phyloP scores from a whole-genome alignment of 1,140 invertebrate genomes.

The Drosophila miranda region DNA sequence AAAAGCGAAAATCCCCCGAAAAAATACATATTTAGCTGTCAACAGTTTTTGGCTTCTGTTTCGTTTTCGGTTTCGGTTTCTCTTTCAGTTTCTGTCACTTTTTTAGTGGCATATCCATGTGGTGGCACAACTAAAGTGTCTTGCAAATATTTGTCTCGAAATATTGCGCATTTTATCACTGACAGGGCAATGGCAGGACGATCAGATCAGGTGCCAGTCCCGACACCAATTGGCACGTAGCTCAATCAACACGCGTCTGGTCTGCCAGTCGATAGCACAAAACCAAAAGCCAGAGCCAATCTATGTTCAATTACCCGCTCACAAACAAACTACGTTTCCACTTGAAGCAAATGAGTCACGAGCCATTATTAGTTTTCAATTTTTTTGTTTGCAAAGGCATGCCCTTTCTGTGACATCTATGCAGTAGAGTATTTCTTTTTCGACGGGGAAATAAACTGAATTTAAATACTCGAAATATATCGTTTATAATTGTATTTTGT shows the following conservation, averaged over 20 bases:
- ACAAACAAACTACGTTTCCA: too few relatives aligned
- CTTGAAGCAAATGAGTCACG: too few relatives aligned
- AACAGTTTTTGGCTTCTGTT: conserved; percentile 44
- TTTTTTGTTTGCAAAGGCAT: too few relatives aligned
- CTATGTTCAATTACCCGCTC: too few relatives aligned
- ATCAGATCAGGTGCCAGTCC: conserved; percentile 21
- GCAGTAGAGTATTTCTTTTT: too few relatives aligned
- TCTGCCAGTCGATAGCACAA: conserved; percentile 16
- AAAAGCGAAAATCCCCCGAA: conserved; percentile 17
- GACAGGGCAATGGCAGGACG: neutral
- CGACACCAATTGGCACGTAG: conserved; percentile 59
- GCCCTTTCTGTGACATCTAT: too few relatives aligned
- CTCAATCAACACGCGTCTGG: conserved; percentile 44
- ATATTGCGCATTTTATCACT: conserved; percentile 42
- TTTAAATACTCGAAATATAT: too few relatives aligned
- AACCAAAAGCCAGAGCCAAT: conserved; percentile 8
- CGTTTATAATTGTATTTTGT: too few relatives aligned
- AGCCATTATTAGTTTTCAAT: too few relatives aligned
- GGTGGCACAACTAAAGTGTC: conserved; percentile 60
- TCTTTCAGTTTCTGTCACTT: conserved; percentile 10
- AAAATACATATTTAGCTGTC: conserved; percentile 52
- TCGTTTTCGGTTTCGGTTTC: conserved; percentile 18
- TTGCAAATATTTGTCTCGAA: conserved; percentile 61
- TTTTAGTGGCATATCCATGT: neutral
- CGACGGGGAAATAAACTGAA: too few relatives aligned